A percentile compares a stretch with the other conserved stretches of the same genome.
phyloP scores from a whole-genome alignment of 2,888 invertebrate genomes.

The Cosmorhoe ocellata region DNA sequence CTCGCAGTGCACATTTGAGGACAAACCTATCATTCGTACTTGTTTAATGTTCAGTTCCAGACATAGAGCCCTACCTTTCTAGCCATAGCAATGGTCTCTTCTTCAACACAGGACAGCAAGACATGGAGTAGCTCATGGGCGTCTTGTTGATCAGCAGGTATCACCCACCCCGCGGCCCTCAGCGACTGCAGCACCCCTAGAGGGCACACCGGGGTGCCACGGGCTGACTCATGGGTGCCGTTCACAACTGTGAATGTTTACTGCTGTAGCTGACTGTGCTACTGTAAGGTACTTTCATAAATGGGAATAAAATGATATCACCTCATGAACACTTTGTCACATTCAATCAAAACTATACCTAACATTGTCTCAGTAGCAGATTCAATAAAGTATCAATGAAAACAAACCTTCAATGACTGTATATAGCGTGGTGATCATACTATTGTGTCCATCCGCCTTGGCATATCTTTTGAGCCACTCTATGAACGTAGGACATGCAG shows the following conservation, averaged over 20 bases:
- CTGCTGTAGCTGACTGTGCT: not conserved
- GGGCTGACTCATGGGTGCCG: slow-evolving; percentile 86
- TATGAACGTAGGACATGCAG: slow-evolving; percentile 92
- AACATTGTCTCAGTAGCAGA: no score
- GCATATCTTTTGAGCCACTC: slow-evolving; percentile 90
- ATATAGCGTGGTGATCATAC: slow-evolving; percentile 88
- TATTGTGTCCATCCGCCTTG: slow-evolving; percentile 84
- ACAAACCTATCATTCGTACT: no score
- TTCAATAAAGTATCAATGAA: not conserved
- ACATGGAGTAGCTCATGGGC: slow-evolving; percentile 96
- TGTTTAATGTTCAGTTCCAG: no score
- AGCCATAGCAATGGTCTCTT: slow-evolving; percentile 86
- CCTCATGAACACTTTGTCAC: no score
- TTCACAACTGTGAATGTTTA: slow-evolving; percentile 82
- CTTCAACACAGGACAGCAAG: slow-evolving; percentile 93
- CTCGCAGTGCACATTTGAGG: no score
- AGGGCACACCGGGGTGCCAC: slow-evolving; percentile 81
- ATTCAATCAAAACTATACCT: not conserved
- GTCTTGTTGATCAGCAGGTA: slow-evolving; percentile 95
- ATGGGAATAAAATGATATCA: no score
- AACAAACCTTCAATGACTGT: slow-evolving; percentile 87
- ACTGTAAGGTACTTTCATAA: not conserved
- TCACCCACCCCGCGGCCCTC: slow-evolving; percentile 90
- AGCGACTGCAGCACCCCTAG: slow-evolving; percentile 88
- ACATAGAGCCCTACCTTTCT: slow-evolving; percentile 71